These are phyloP conservation scores for Tachuris rubrigastra DNA, from an alignment of 2,113 vertebrate species.

Conservation along the genomic window DNA sequence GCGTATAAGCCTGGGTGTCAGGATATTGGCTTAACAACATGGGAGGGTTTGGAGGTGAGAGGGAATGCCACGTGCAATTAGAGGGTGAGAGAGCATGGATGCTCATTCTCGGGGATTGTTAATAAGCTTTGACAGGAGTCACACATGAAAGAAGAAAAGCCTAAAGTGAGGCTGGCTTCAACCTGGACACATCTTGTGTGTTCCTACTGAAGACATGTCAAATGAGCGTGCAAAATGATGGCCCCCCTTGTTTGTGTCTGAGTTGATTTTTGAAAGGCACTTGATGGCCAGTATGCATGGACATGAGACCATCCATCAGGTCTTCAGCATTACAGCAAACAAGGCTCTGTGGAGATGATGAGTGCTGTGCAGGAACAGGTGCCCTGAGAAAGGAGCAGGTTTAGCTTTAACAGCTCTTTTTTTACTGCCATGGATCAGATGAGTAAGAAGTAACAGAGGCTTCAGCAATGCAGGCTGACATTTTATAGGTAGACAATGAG, in stretches of 20 bases:
- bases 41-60: neutral
- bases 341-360: neutral
- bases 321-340: neutral
- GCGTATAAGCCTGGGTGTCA: neutral
- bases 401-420: neutral
- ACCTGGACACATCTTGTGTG: neutral
- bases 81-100: neutral
- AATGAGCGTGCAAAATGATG: fast-evolving
- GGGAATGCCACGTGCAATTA: neutral
- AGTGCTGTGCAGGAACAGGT: neutral
- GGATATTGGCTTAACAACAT: neutral
- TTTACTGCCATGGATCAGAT: neutral
- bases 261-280: neutral
- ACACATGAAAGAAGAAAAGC: neutral
- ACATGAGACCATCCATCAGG: neutral
- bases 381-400: neutral
- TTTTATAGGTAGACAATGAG: neutral
- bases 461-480: neutral
- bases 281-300: neutral
- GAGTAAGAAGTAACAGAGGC: neutral
- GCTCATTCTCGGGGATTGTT: neutral
- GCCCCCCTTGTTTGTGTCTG: neutral
- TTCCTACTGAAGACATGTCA: neutral
- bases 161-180: neutral
- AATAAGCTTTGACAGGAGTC: neutral